Percentiles rank a stretch among this genome's conserved stretches.
Conservation (phyloP, 1,140 invertebrate genomes). For the Danaus plexippus region DNA sequence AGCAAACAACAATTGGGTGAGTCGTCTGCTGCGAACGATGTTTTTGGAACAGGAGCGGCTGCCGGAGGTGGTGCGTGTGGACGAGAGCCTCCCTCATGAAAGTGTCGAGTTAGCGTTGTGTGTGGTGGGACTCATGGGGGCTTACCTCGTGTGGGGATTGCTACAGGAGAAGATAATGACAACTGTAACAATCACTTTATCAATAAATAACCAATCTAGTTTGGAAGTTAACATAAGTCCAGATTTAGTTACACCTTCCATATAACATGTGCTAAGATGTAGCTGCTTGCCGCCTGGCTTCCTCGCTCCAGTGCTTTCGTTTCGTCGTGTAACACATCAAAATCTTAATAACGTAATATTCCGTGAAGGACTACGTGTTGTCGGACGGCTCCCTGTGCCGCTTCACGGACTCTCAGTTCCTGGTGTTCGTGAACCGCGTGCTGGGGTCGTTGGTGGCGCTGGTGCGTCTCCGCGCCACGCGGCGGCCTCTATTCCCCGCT, state of each 20-base stretch:
- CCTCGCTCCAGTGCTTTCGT: no score
- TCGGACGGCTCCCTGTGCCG: constrained; percentile 73
- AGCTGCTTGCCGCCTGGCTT: no score
- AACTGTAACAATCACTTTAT: constrained; percentile 65
- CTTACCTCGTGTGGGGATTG: constrained; percentile 95
- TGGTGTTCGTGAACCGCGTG: constrained; percentile 95
- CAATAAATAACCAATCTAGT: no score
- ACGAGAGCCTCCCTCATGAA: constrained; percentile 29
- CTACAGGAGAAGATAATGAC: constrained; percentile 96
- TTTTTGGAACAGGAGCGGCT: constrained; percentile 51
- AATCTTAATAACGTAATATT: neutral
- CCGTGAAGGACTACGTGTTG: constrained; percentile 75
- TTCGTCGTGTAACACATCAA: no score
- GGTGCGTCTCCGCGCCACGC: constrained; percentile 68
- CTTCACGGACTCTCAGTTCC: constrained; percentile 94
- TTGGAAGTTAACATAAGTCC: no score
- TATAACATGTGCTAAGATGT: no score
- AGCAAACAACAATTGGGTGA: constrained; percentile 33
- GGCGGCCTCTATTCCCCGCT: constrained; percentile 82
- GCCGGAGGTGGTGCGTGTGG: constrained; percentile 32
- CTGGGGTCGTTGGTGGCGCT: constrained; percentile 79
- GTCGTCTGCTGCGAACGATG: constrained; percentile 35
- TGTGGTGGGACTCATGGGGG: constrained; percentile 89
- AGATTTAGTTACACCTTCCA: no score
- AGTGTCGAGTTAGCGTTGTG: constrained; percentile 74